phyloP scores from a whole-genome alignment of 2,797 vertebrate species.

The Bradypodion pumilum region DNA sequence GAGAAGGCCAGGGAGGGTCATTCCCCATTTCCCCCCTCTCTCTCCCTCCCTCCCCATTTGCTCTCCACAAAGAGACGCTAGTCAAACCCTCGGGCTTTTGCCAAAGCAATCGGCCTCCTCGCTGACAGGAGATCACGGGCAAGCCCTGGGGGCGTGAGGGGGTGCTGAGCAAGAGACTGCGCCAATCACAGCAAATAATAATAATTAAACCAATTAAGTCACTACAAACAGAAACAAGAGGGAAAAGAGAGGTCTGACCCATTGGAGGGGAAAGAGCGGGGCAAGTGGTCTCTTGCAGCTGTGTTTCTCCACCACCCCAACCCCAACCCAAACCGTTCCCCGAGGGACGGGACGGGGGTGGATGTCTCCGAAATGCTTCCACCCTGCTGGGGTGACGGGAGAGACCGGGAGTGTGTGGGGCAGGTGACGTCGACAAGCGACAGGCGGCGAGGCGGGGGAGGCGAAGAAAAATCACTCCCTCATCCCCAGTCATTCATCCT shows the following conservation, averaged over 20 bases:
- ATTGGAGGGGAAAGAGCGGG: not conserved
- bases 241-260: not conserved
- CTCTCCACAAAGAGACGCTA: not conserved
- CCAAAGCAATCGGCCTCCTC: not conserved
- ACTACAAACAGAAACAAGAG: slow-evolving; percentile 22
- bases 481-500: not conserved
- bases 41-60: too few relatives aligned
- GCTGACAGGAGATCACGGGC: slow-evolving; percentile 24
- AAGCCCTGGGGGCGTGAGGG: not conserved
- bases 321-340: too few relatives aligned
- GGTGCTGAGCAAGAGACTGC: slow-evolving; percentile 7
- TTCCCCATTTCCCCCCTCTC: slow-evolving; percentile 17
- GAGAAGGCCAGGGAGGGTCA: not conserved
- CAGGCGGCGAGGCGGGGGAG: not conserved
- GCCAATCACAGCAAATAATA: slow-evolving; percentile 33
- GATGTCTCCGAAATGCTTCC: too few relatives aligned
- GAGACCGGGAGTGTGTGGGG: too few relatives aligned
- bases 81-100: not conserved
- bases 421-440: too few relatives aligned
- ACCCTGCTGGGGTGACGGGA: too few relatives aligned
- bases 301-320: not conserved
- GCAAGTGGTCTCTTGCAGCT: not conserved
- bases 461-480: not conserved
- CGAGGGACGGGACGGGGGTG: not conserved
- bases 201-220: slow-evolving; percentile 59